A percentile compares a stretch with the other conserved stretches of the same genome.
Conservation (phyloP, 2,113 vertebrate species). For the Eulemur macaco region DNA sequence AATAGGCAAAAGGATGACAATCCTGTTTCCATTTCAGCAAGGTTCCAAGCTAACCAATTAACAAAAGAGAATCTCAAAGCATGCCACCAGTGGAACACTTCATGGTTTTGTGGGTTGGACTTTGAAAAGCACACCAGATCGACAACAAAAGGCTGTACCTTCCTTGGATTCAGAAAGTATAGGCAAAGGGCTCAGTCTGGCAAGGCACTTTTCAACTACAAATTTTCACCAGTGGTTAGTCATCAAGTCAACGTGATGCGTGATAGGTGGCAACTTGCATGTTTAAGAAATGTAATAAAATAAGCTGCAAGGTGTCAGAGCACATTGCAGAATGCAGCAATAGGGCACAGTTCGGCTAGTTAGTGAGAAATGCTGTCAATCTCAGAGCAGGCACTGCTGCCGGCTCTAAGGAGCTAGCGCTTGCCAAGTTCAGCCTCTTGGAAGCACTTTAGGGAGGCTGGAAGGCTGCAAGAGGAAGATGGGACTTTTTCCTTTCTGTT, state of each 20-base stretch:
- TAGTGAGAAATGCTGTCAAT: neutral
- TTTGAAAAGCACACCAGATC: neutral
- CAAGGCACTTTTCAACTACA: neutral
- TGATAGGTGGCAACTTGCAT: neutral
- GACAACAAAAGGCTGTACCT: neutral
- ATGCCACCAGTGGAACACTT: neutral
- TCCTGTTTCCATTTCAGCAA: neutral
- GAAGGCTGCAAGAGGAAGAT: neutral
- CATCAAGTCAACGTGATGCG: neutral
- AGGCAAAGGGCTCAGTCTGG: neutral
- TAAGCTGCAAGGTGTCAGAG: neutral
- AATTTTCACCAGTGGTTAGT: neutral
- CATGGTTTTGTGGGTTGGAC: neutral
- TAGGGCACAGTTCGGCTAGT: neutral
- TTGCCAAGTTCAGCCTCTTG: neutral
- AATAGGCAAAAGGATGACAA: neutral
- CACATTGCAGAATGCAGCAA: neutral
- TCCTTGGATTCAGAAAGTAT: neutral
- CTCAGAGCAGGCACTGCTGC: neutral
- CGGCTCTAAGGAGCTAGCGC: neutral
- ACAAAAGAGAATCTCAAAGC: neutral
- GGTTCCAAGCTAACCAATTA: neutral
- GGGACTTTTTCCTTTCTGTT: neutral
- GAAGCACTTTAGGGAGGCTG: neutral
- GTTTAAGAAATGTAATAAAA: neutral